Evolutionary conservation across 2,113 vertebrate genomes (phyloP).

Genomic region (Nycticebus coucang): DNA sequence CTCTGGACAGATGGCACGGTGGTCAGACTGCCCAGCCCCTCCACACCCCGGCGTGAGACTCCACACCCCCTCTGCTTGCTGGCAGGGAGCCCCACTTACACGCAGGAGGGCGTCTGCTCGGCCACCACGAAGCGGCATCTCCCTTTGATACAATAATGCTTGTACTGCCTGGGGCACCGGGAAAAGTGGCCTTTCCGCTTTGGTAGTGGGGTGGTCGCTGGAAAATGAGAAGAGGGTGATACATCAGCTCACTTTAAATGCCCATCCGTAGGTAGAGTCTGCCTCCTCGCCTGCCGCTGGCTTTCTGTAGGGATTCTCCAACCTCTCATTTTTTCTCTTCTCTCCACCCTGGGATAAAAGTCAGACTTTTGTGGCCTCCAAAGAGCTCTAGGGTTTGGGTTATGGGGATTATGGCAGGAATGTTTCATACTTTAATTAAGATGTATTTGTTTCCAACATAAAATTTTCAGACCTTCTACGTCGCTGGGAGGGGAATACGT

Average conservation of each 20-base stretch:
- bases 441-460: background rate
- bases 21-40: conserved; percentile 57
- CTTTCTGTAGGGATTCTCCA: background rate
- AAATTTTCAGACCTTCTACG: background rate
- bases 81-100: conserved; percentile 80
- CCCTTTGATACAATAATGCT: conserved; percentile 90
- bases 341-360: background rate
- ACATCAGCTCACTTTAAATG: background rate
- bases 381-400: background rate
- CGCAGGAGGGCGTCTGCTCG: conserved; percentile 86
- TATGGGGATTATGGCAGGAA: background rate
- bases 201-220: conserved; percentile 73
- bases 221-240: conserved; percentile 29
- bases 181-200: conserved; percentile 86
- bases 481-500: background rate
- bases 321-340: background rate
- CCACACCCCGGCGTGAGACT: background rate
- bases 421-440: background rate
- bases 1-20: background rate
- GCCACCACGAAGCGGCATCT: conserved; percentile 87
- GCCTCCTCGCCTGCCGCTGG: background rate
- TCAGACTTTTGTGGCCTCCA: background rate
- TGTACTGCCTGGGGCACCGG: conserved; percentile 86
- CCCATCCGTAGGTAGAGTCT: background rate
- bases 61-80: background rate